Conservation (phyloP, 2,113 vertebrate genomes). For the Cyanocitta stelleri region DNA sequence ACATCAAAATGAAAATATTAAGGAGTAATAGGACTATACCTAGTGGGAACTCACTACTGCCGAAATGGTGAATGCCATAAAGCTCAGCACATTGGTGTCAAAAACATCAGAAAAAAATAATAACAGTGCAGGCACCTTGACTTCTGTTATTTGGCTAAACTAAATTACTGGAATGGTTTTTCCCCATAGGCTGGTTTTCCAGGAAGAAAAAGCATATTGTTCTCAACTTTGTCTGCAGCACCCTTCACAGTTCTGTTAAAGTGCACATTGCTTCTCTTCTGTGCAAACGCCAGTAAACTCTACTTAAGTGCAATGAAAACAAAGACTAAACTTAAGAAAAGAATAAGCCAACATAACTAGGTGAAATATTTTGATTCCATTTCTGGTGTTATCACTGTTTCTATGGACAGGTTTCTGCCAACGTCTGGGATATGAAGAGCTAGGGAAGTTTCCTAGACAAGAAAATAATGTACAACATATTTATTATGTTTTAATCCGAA, state of each 20-base stretch:
- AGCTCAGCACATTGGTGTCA: constrained; percentile 84
- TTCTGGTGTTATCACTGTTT: not conserved
- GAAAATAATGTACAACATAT: not conserved
- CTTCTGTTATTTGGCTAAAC: constrained; percentile 87
- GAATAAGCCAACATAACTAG: constrained; percentile 2
- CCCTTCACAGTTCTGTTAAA: constrained; percentile 51
- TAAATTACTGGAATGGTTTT: constrained; percentile 81
- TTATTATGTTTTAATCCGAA: not conserved
- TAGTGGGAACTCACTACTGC: constrained; percentile 83
- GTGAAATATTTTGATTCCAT: constrained; percentile 36
- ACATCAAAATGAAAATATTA: constrained; percentile 99
- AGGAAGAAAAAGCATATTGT: constrained; percentile 39
- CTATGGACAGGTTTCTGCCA: not conserved
- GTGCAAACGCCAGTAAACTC: constrained; percentile 64
- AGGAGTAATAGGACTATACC: constrained; percentile 98
- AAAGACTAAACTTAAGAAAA: constrained; percentile 42
- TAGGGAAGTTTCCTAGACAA: not conserved
- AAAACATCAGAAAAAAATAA: constrained; percentile 86
- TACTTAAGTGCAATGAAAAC: constrained; percentile 62
- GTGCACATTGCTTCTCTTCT: not conserved
- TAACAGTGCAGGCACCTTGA: constrained; percentile 85
- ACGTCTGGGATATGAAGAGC: not conserved
- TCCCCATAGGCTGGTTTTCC: constrained; percentile 57
- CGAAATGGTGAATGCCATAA: constrained; percentile 70
- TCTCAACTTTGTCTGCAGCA: constrained; percentile 53